Evolutionary conservation across 2,888 invertebrate genomes (phyloP).

Genomic region (Portevinia maculata): DNA sequence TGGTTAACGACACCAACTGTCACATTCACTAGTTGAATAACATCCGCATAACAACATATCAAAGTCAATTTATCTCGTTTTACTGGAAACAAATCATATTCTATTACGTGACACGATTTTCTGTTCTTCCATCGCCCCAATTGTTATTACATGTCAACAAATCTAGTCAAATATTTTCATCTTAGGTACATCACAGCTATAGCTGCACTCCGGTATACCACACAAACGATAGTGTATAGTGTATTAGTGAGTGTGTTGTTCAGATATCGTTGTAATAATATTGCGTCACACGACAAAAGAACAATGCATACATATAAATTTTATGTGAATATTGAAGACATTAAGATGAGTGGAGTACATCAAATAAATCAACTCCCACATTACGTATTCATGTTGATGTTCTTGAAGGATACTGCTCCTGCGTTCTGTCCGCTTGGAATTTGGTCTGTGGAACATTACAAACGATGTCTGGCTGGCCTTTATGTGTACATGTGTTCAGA

Average conservation of each 20-base stretch:
- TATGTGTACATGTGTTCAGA: slow-evolving; percentile 13
- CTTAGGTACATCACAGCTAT: slow-evolving; percentile 6
- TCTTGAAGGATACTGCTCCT: slow-evolving; percentile 14
- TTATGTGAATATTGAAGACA: slow-evolving; percentile 61
- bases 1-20: slow-evolving; percentile 54
- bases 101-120: slow-evolving; percentile 70
- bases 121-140: slow-evolving; percentile 16
- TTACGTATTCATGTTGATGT: slow-evolving; percentile 69
- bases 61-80: slow-evolving; percentile 64
- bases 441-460: slow-evolving; percentile 67
- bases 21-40: slow-evolving; percentile 59
- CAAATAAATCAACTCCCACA: slow-evolving; percentile 67
- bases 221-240: too few species aligned
- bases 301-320: slow-evolving; percentile 56
- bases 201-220: slow-evolving; percentile 24
- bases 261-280: slow-evolving; percentile 58
- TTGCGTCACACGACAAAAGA: slow-evolving; percentile 59
- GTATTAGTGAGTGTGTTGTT: slow-evolving; percentile 13
- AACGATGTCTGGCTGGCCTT: slow-evolving; percentile 44
- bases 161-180: slow-evolving; percentile 44
- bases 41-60: slow-evolving; percentile 61
- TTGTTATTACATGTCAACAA: slow-evolving; percentile 70
- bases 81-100: slow-evolving; percentile 70
- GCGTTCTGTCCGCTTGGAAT: slow-evolving; percentile 26
- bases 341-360: slow-evolving; percentile 61